Base-by-base conservation (phyloP, 2,888 invertebrate genomes). In the Trissonchulus latispiculum region DNA sequence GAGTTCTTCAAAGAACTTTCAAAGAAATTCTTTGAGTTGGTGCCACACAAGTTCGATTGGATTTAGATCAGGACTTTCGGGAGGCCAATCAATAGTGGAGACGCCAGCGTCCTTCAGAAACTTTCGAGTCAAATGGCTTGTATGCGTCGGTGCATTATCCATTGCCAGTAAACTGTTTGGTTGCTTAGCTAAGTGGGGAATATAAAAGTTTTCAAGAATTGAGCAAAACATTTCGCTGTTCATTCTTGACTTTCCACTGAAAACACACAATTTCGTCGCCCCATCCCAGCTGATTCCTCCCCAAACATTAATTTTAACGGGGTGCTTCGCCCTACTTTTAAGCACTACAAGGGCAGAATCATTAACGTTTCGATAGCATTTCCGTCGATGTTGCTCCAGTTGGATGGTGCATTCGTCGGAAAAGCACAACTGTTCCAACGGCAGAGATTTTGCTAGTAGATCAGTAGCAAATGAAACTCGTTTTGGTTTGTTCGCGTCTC, bases 391-490 rank as follows among this genome's bases (percentile, higher is more conserved):
- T 33, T 64, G 64, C 33, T 64, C 64, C 29, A 64, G 64, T 29
- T 64, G 64, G 18, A 64, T 64, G 8, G 64, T 64, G 33, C 64
- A 64, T 33, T 64, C 64, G 33, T 64, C 64, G 64, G 64, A 15
- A n/a, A 64, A 64, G 28, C 8, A 18, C 18, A 23, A n/a, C 18
- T 59, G 59, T 59, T 59, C 18, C 18, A 23, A 59, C n/a, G 59
- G 59, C 28, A 8, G 8, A 3, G n/a, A n/a, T n/a, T n/a, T n/a
- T n/a, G n/a, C n/a, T n/a, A n/a, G n/a, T n/a, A n/a, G n/a, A n/a
- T n/a, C n/a, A n/a, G n/a, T n/a, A n/a, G n/a, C n/a, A n/a, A n/a
- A n/a, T n/a, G n/a, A n/a, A n/a, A n/a, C n/a, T n/a, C n/a, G n/a
- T n/a, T n/a, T n/a, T n/a, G 8, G 64, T 18, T 29, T n/a, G 28